A percentile compares a stretch with the other conserved stretches of the same genome.
These are phyloP conservation scores for Leptopilina myrica DNA, from an alignment of 2,888 invertebrate species.

Conservation along the genomic window DNA sequence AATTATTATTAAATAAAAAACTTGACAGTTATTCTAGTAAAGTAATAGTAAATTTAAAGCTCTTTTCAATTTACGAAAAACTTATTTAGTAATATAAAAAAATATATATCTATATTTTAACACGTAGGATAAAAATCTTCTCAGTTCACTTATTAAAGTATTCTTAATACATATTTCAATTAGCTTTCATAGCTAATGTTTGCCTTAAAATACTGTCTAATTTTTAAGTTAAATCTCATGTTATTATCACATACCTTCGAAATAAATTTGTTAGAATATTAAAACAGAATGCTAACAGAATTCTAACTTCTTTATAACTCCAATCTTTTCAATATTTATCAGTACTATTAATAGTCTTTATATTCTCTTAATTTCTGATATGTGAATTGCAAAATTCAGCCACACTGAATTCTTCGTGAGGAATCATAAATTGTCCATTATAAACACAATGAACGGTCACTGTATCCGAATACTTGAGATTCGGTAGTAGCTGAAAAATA, in stretches of 20 bases:
- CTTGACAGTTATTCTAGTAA: too few relatives aligned
- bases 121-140: too few relatives aligned
- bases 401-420: conserved; percentile 75
- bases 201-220: neutral
- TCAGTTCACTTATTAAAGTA: too few relatives aligned
- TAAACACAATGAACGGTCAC: conserved; percentile 87
- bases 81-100: too few relatives aligned
- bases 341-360: neutral
- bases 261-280: neutral
- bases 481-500: conserved; percentile 83
- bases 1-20: neutral
- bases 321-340: neutral
- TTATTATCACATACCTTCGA: conserved; percentile 14
- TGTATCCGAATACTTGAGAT: conserved; percentile 83
- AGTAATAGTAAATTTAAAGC: too few relatives aligned
- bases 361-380: neutral
- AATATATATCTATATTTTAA: too few relatives aligned
- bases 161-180: too few relatives aligned
- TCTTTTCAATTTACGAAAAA: too few relatives aligned
- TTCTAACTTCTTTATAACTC: neutral
- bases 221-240: too few relatives aligned
- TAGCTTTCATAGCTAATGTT: neutral
- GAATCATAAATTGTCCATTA: conserved; percentile 81
- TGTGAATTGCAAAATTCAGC: conserved; percentile 58
- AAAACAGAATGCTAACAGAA: neutral